A percentile compares a stretch with the other conserved stretches of the same genome.
These are phyloP conservation scores for Thrips palmi DNA, from an alignment of 1,140 invertebrate genomes.

Conservation along the genomic window DNA sequence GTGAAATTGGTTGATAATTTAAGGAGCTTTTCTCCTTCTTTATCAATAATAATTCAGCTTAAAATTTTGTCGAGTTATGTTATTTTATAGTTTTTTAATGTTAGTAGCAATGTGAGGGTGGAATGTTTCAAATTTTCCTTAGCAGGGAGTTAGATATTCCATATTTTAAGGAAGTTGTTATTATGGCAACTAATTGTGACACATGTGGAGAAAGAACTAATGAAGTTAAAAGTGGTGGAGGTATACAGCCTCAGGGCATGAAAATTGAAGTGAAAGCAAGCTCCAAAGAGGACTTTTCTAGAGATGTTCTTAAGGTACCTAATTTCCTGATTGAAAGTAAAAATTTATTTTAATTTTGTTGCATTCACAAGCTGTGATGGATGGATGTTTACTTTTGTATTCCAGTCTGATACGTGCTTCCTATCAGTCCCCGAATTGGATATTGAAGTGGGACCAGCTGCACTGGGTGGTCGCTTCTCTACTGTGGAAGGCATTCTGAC, in stretches of 20 bases:
- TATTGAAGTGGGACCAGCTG: slow-evolving; percentile 61
- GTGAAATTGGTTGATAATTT: slow-evolving; percentile 3
- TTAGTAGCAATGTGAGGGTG: no score
- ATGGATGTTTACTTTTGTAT: slow-evolving; percentile 14
- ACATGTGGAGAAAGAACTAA: slow-evolving; percentile 77
- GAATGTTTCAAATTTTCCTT: slow-evolving; percentile 17
- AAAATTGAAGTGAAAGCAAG: slow-evolving; percentile 59
- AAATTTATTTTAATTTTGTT: slow-evolving; percentile 4
- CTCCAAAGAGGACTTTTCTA: slow-evolving; percentile 57
- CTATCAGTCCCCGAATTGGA: slow-evolving; percentile 82
- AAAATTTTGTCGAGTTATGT: not conserved
- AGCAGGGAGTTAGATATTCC: slow-evolving; percentile 53
- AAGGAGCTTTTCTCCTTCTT: not conserved
- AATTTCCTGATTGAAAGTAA: slow-evolving; percentile 1
- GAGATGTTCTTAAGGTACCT: slow-evolving; percentile 80
- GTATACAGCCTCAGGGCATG: slow-evolving; percentile 69
- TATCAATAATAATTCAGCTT: no score
- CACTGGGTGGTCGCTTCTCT: slow-evolving; percentile 85
- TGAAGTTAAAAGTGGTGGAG: slow-evolving; percentile 88
- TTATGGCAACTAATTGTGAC: slow-evolving; percentile 92
- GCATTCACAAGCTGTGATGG: no score
- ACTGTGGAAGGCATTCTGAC: slow-evolving; percentile 75
- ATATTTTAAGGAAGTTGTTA: slow-evolving; percentile 91
- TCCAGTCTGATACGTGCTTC: slow-evolving; percentile 76
- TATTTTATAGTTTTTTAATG: not conserved